Conservation (phyloP, 2,797 vertebrate species). For the Sardinella longiceps region DNA sequence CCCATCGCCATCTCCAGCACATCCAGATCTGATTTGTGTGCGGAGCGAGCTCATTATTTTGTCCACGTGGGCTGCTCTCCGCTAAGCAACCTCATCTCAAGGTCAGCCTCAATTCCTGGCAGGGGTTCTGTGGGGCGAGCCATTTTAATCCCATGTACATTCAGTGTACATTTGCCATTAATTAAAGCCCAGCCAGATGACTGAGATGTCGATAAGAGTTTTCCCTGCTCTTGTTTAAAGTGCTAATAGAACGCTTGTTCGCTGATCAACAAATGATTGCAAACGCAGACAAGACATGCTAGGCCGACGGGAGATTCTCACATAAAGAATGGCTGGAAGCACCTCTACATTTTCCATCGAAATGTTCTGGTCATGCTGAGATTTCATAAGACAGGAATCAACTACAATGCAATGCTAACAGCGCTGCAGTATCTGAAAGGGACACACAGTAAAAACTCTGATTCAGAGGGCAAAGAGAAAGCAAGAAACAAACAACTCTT, state of each 20-base stretch:
- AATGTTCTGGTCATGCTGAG: not conserved
- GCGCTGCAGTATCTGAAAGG: not conserved
- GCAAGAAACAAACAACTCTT: not conserved
- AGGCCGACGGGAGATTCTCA: not conserved
- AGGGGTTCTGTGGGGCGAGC: not conserved
- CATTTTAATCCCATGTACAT: slow-evolving; percentile 13
- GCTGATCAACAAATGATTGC: not conserved
- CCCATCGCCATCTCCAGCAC: slow-evolving; percentile 43
- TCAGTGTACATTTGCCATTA: not conserved
- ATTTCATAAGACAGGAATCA: not conserved
- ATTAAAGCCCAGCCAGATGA: not conserved
- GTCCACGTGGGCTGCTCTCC: not conserved
- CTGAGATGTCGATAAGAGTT: not conserved
- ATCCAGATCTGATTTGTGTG: not conserved
- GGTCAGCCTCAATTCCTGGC: not conserved
- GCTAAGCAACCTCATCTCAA: not conserved
- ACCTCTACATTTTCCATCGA: not conserved
- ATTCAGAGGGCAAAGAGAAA: not conserved
- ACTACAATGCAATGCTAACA: not conserved
- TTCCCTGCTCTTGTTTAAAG: not conserved
- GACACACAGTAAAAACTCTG: not conserved
- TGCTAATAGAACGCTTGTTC: not conserved
- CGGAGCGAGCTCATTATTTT: not conserved
- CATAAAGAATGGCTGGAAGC: not conserved
- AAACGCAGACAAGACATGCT: not conserved